Base-by-base conservation (phyloP, 2,888 invertebrate species). In the Dasypolia templi region DNA sequence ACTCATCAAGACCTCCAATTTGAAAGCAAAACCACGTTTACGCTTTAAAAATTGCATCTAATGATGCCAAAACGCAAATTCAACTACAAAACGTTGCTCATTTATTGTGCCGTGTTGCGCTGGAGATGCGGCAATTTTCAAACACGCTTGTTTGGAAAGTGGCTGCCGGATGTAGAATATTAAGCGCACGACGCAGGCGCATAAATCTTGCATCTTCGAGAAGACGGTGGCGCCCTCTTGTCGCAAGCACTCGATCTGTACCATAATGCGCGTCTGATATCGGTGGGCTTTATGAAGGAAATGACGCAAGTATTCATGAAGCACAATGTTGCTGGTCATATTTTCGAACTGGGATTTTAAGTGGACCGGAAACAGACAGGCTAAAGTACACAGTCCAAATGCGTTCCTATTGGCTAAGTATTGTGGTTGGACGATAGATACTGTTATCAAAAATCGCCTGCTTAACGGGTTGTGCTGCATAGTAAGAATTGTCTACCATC, bases 101-200 rank as follows among this genome's bases (percentile, higher is more conserved):
- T 88, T 84, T 81, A 84, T 79, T 77, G 80, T 82, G 65, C 82
- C 81, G 62, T 81, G 84, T 65, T 82, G 71, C 67, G 67, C 74
- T 84, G 85, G 86, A 92, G 91, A 90, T 88, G 93, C 90, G 91
- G 91, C 89, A 87, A 88, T 90, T 90, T 89, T 91, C 90, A 92
- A 93, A 92, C 91, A 89, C 87, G 88, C 85, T 89, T 87, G 87
- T 89, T 89, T 91, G 89, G 92, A 94, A 93, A 93, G 93, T 90
- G 89, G 87, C 88, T 89, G 89, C 90, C 92, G 93, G 93, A 93
- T 92, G 92, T 88, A 81, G 87, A 89, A 90, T 90, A 91, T 92
- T 91, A 90, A 87, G 88, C 86, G 87, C 87, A 87, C 89, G 89
- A 89, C 86, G 88, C 90, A 86, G 85, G 87, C 89, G 91, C 91